Evolutionary conservation across 2,888 invertebrate genomes (phyloP).

Genomic region (Chorisops tibialis): DNA sequence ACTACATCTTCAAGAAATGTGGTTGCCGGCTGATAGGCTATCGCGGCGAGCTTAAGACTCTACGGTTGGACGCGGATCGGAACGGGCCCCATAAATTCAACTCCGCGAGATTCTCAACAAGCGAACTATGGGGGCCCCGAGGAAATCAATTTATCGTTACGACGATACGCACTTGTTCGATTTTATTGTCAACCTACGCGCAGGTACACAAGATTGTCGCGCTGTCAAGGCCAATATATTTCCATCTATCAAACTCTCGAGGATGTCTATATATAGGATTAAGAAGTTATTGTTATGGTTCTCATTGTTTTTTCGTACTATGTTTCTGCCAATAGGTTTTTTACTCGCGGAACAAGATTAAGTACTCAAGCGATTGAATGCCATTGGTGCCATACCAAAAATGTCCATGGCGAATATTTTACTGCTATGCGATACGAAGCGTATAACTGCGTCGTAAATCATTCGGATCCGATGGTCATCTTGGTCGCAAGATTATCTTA

Average conservation of each 20-base stretch:
- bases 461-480: too few species aligned
- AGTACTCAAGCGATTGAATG: conserved; percentile 12
- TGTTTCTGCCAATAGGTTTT: background rate
- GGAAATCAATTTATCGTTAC: conserved; percentile 31
- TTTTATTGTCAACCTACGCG: conserved; percentile 32
- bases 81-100: conserved; percentile 24
- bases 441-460: conserved; percentile 13
- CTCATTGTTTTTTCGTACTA: conserved; percentile 11
- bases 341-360: background rate
- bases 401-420: conserved; percentile 14
- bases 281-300: conserved; percentile 24
- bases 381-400: conserved; percentile 20
- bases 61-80: background rate
- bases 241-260: conserved; percentile 6
- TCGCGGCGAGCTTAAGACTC: too few species aligned
- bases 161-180: conserved; percentile 31
- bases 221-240: conserved; percentile 18
- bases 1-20: too few species aligned
- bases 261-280: conserved; percentile 12
- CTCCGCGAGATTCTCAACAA: background rate
- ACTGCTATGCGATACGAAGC: background rate
- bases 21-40: too few species aligned
- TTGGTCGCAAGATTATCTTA: conserved; percentile 10
- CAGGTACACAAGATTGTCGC: background rate
- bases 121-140: conserved; percentile 6